phyloP scores from a whole-genome alignment of 2,888 invertebrate species.

The Dilophus febrilis region DNA sequence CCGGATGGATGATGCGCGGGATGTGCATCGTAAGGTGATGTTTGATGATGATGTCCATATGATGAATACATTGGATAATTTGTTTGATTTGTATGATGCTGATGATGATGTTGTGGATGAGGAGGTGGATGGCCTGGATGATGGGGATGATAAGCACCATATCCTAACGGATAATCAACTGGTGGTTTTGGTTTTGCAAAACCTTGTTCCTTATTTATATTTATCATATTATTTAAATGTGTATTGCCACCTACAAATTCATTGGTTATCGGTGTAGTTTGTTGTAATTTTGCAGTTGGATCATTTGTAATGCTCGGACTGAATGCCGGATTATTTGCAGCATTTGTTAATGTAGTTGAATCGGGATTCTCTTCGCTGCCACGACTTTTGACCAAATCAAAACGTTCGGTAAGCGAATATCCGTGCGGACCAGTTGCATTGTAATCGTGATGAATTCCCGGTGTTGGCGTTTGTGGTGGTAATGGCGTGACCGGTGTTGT shows the following conservation, averaged over 20 bases:
- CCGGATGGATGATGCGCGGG: background rate
- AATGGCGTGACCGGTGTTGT: constrained; percentile 18
- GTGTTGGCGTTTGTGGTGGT: constrained; percentile 11
- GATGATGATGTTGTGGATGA: constrained; percentile 5
- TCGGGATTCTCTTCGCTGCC: constrained; percentile 52
- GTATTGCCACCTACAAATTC: too few species aligned
- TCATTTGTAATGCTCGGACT: constrained; percentile 32
- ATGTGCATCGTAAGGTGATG: constrained; percentile 1
- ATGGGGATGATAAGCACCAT: constrained; percentile 8
- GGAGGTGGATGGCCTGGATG: background rate
- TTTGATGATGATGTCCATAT: constrained; percentile 1
- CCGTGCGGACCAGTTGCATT: constrained; percentile 12
- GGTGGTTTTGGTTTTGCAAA: constrained; percentile 30
- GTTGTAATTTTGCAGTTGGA: constrained; percentile 14
- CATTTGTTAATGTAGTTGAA: constrained; percentile 45
- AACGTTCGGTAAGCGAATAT: constrained; percentile 14
- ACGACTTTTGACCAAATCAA: constrained; percentile 23
- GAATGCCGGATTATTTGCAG: constrained; percentile 28
- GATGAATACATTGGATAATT: constrained; percentile 7
- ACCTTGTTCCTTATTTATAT: constrained; percentile 20
- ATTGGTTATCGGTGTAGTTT: too few species aligned
- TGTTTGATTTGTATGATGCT: constrained; percentile 4
- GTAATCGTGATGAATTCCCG: background rate
- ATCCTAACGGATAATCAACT: constrained; percentile 17
- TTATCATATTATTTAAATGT: too few species aligned